These are phyloP conservation scores for Protomyctophum bolini DNA, from an alignment of 2,113 vertebrate genomes.

Conservation along the genomic window DNA sequence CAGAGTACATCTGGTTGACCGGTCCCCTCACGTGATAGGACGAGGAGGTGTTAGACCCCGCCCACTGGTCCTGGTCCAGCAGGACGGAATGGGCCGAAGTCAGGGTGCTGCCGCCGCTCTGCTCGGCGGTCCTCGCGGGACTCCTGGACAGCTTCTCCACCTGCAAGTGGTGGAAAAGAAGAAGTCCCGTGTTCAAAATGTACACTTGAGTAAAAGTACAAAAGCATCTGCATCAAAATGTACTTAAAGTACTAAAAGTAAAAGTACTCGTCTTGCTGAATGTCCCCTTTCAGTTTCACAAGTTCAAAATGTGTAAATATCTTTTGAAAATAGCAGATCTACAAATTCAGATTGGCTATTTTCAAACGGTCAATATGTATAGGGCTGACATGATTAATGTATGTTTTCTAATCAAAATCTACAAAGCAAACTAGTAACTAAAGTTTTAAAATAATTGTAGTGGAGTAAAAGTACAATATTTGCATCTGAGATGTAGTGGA, in stretches of 20 bases:
- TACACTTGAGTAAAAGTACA: too few species aligned
- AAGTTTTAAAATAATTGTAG: too few species aligned
- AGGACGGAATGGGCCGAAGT: constrained; percentile 17
- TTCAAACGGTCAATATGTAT: too few species aligned
- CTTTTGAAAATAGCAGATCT: background rate
- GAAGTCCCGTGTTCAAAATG: too few species aligned
- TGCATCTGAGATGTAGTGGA: too few species aligned
- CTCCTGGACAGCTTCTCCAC: constrained; percentile 85
- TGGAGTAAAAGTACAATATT: too few species aligned
- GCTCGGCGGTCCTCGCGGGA: constrained; percentile 72
- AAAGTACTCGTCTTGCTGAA: background rate
- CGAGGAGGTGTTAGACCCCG: constrained; percentile 72
- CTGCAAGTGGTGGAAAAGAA: constrained; percentile 60
- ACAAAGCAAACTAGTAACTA: too few species aligned
- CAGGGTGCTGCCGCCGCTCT: constrained; percentile 69
- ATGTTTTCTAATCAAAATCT: too few species aligned
- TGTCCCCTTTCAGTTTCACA: too few species aligned
- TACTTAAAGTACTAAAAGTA: background rate
- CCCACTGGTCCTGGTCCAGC: constrained; percentile 51
- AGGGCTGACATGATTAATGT: too few species aligned
- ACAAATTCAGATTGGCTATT: too few species aligned
- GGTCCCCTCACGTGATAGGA: constrained; percentile 89
- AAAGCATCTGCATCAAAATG: too few species aligned
- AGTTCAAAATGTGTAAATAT: background rate
- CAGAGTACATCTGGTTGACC: constrained; percentile 93